Evolutionary conservation across 2,888 invertebrate genomes (phyloP), one percentile per base, ranked within the genome.

Genomic region (Lasioglossum leucozonium): DNA sequence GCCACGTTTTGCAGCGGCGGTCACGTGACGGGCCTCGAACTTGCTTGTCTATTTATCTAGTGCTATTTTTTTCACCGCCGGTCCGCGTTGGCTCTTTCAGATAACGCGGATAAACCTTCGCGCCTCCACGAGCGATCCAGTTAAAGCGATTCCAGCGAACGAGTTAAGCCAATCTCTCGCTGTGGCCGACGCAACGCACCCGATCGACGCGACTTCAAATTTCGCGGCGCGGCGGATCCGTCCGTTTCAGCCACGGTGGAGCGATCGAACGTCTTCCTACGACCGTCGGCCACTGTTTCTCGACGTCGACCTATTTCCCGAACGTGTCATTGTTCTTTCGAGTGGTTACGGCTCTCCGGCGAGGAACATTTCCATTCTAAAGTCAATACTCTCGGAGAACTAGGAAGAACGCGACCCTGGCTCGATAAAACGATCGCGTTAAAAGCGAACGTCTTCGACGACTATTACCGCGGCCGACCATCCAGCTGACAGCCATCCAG

Each of bases 401-500:
- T 26, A 26, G 69, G 10, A 42, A 30, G 26, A 72, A 30, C 30
- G 10, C 71, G 44, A 5, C 71, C 71, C 26, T 44, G 26, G 13
- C 30, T 18, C 44, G 47, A 62, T 73, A 34, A 40, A 81, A 83
- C 72, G 44, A 72, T 81, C 67, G 37, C 37, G 67, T 37, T 37
- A 37, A 67, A 22, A 22, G 18, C 65, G 26, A 65, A 6, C 65
- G 18, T 65, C 65, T 65, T 34, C 18, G 18, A 65, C 8, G 34
- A 67, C 37, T n/a, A 77, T 87, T 87, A 78, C 51, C n/a, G 72
- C 8, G n/a, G 34, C 34, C 34, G 47, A 69, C 42, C 51, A 75
- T 76, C 69, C 65, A 69, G 30, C 72, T 47, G 78, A 89, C 65
- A 91, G 84, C 87, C 30, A 16, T 44, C 42, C 42, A 26, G 6